Evolutionary conservation across 1,140 invertebrate species (phyloP), one percentile per base, ranked within the genome.

Genomic region (Atopsyche davidsoni): DNA sequence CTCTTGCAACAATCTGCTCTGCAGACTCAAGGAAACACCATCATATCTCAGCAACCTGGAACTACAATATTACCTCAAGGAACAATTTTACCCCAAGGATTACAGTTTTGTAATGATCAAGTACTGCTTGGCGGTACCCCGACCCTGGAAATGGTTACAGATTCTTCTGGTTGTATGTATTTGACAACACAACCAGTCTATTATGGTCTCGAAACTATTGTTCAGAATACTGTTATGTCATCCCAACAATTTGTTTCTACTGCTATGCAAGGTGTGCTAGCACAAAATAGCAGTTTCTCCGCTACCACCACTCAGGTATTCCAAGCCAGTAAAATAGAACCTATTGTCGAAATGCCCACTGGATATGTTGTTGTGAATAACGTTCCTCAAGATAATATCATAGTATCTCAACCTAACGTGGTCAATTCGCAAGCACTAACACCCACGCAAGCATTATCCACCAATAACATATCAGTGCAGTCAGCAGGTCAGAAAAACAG

Each of bases 161-260:
- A 82, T 61, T 80, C 80, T 1, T 79, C 79, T 31, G 79, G 79
- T 1, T 79, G 79, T 45, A 82, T 85, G 73, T 81, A 83, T 55
- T 69, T 85, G 24, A 68, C 71, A 36, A 72, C 71, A 13, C 84
- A 86, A 53, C 86, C 85, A 2, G 81, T 88, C 62, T 87, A 86
- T 61, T 87, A 87, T 52, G 85, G 85, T 1, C 72, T 89, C 52
- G 86, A 89, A 67, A 89, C 86, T 0, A 87, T 89, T 46, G 86
- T 89, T 9, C 86, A 87, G 64, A 89, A 88, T 60, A 88, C 86
- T 10, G 85, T 88, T 0, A 88, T 88, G 85, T 86, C 83, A 16
- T 87, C 85, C 18, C 86, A 87, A 62, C 86, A 88, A 58, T 87
- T 87, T 63, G 79, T 88, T 19, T 80, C 85, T 7, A 84, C 83